phyloP scores from a whole-genome alignment of 1,140 invertebrate species.

The Lithobius niger region DNA sequence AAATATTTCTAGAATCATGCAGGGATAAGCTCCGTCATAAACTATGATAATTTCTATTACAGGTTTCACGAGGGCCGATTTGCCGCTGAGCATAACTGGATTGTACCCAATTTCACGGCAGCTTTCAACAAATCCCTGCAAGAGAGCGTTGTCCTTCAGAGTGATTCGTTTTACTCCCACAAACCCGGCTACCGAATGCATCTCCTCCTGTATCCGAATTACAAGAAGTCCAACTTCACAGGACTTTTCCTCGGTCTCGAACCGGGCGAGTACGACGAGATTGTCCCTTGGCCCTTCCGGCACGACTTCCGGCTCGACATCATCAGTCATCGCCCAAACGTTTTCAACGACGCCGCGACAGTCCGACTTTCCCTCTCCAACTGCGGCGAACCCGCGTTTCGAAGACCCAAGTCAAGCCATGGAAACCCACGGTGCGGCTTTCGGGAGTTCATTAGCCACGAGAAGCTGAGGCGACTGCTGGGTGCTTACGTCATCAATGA shows the following conservation, averaged over 20 bases:
- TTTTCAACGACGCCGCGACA: not conserved
- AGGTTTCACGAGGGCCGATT: not conserved
- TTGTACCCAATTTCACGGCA: not conserved
- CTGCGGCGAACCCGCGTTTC: not conserved
- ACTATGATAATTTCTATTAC: too few relatives aligned
- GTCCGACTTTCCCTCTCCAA: not conserved
- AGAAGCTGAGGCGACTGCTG: not conserved
- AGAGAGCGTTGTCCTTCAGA: not conserved
- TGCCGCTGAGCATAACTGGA: slow-evolving; percentile 3
- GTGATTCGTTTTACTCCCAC: not conserved
- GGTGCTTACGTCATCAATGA: not conserved
- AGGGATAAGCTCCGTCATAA: too few relatives aligned
- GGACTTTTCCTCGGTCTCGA: not conserved
- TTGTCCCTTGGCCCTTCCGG: slow-evolving; percentile 2
- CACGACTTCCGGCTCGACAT: not conserved
- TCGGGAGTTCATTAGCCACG: not conserved
- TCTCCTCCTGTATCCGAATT: not conserved
- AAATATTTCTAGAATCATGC: too few relatives aligned
- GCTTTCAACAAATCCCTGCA: not conserved
- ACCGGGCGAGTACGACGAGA: slow-evolving; percentile 5
- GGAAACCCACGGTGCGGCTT: not conserved
- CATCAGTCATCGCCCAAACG: slow-evolving; percentile 1
- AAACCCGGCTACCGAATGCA: not conserved
- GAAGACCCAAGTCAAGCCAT: not conserved
- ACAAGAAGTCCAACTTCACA: not conserved